Conservation (phyloP, 1,140 invertebrate species). For the Grapholita molesta region DNA sequence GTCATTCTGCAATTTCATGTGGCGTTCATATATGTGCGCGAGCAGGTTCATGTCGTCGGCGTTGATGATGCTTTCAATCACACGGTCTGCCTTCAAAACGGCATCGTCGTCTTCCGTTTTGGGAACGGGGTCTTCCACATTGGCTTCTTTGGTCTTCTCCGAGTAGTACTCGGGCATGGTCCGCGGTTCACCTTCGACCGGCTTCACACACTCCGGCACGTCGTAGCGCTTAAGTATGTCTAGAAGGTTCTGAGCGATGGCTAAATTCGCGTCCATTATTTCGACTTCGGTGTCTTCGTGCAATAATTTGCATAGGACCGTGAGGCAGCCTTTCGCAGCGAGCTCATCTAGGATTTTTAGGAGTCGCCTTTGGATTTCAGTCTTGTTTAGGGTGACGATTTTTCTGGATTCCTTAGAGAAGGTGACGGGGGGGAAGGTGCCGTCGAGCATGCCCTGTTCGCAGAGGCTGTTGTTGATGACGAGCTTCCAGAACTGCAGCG, state of each 20-base stretch:
- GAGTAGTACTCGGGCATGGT: constrained; percentile 41
- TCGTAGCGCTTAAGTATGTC: constrained; percentile 80
- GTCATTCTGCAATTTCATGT: constrained; percentile 45
- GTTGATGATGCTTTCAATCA: constrained; percentile 67
- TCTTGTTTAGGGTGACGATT: constrained; percentile 84
- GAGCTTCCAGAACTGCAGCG: constrained; percentile 84
- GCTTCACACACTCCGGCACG: constrained; percentile 52
- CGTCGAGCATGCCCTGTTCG: constrained; percentile 89
- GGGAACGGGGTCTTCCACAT: constrained; percentile 21
- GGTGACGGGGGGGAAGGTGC: constrained; percentile 85
- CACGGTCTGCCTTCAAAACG: constrained; percentile 53
- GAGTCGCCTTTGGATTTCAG: constrained; percentile 82
- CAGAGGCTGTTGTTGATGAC: constrained; percentile 82
- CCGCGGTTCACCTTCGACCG: constrained; percentile 39
- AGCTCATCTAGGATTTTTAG: constrained; percentile 83
- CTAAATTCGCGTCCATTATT: constrained; percentile 81
- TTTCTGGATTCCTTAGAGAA: constrained; percentile 88
- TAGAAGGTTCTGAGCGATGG: constrained; percentile 79
- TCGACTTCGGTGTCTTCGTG: constrained; percentile 85
- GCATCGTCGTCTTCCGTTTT: constrained; percentile 20
- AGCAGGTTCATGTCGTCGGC: constrained; percentile 60
- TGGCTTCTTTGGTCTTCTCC: constrained; percentile 39
- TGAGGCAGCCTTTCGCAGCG: constrained; percentile 82
- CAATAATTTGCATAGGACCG: constrained; percentile 81
- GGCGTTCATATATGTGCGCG: constrained; percentile 58